These are phyloP conservation scores for Hedya salicella DNA, from an alignment of 2,888 invertebrate genomes.

Conservation along the genomic window DNA sequence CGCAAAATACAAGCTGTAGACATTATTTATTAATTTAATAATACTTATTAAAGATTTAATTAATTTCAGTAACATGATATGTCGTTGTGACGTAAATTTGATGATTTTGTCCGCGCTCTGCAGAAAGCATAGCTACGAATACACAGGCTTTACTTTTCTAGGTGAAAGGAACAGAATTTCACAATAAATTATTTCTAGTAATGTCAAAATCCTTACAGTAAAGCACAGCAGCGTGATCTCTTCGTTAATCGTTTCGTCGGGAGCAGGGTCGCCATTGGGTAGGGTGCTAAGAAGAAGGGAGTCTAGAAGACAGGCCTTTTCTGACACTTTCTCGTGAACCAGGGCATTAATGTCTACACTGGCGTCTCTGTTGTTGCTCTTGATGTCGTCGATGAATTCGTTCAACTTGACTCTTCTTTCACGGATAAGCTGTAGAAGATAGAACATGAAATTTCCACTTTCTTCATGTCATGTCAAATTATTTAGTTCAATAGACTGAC, in stretches of 20 bases:
- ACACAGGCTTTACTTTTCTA: too few species aligned
- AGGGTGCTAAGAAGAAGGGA: conserved; percentile 52
- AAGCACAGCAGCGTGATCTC: conserved; percentile 55
- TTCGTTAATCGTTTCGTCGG: conserved; percentile 55
- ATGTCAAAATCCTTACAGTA: conserved; percentile 50
- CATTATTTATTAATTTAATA: too few species aligned
- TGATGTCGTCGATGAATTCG: conserved; percentile 48
- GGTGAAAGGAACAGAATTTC: too few species aligned
- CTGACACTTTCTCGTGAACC: conserved; percentile 48
- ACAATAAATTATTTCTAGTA: conserved; percentile 8
- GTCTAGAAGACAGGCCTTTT: conserved; percentile 52
- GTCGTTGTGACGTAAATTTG: too few species aligned
- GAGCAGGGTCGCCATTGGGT: conserved; percentile 50
- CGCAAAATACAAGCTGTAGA: too few species aligned
- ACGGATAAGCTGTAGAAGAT: conserved; percentile 49
- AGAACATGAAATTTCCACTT: too few species aligned
- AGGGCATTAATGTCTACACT: conserved; percentile 41
- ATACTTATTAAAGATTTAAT: too few species aligned
- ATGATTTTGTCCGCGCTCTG: too few species aligned
- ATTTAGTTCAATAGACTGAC: too few species aligned
- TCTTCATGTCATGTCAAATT: too few species aligned
- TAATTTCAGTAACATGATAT: too few species aligned
- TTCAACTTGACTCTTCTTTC: conserved; percentile 50
- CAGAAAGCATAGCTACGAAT: too few species aligned
- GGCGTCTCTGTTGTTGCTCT: conserved; percentile 51